These are phyloP conservation scores for Hystrix cristata DNA, from an alignment of 2,113 vertebrate species.

Conservation along the genomic window DNA sequence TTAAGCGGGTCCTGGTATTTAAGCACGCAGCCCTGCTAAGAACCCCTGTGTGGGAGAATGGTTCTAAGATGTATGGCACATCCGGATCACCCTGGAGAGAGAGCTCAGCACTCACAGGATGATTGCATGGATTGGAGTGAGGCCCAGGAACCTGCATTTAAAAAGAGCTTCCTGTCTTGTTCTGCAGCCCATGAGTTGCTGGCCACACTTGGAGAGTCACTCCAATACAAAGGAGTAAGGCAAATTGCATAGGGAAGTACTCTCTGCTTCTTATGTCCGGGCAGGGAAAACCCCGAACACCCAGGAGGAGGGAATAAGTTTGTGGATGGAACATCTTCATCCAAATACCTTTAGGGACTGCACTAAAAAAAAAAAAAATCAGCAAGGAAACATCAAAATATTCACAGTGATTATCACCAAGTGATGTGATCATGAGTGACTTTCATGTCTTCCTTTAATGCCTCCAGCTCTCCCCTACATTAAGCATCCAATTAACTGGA, in stretches of 20 bases:
- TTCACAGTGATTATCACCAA: fast-evolving
- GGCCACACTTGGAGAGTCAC: not conserved
- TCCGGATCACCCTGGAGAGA: no score
- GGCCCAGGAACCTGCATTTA: not conserved
- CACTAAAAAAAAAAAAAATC: not conserved
- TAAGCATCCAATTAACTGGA: not conserved
- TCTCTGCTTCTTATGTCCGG: not conserved
- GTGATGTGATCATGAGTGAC: not conserved
- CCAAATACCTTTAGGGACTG: not conserved
- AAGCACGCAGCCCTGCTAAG: not conserved
- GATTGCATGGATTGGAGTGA: not conserved
- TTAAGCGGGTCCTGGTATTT: fast-evolving
- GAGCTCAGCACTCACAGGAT: not conserved
- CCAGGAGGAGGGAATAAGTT: not conserved
- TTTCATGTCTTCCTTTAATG: not conserved
- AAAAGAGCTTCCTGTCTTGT: not conserved
- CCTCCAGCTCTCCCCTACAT: not conserved
- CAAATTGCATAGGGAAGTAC: fast-evolving
- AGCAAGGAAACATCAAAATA: not conserved
- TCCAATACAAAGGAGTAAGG: not conserved
- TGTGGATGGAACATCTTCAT: not conserved
- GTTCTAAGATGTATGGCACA: not conserved
- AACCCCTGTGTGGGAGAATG: not conserved
- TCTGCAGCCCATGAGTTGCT: not conserved
- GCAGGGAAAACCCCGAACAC: not conserved